Evolutionary conservation across 2,888 invertebrate species (phyloP).

Genomic region (Formica aserva): DNA sequence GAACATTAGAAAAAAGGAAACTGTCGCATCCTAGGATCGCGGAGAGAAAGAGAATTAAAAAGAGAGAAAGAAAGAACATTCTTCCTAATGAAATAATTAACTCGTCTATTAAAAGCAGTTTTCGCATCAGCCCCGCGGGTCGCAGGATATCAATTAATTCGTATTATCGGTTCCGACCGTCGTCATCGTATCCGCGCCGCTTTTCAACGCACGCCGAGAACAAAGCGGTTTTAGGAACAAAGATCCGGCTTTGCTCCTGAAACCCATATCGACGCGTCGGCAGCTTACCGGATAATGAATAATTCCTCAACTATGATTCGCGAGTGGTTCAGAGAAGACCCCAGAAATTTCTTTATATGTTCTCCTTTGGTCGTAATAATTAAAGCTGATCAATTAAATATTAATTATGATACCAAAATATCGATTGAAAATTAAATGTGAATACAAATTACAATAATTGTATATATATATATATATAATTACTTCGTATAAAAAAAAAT

Average conservation of each 20-base stretch:
- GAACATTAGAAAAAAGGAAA: slow-evolving; percentile 14
- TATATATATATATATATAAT: neutral
- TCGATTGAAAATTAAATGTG: neutral
- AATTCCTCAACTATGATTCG: slow-evolving; percentile 24
- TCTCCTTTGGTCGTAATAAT: neutral
- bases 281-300: slow-evolving; percentile 5
- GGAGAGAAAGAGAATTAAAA: neutral
- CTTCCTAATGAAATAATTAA: slow-evolving; percentile 47
- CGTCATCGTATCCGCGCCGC: neutral
- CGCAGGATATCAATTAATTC: slow-evolving; percentile 50
- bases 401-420: neutral
- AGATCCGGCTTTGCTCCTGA: slow-evolving; percentile 7
- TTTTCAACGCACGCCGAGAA: slow-evolving; percentile 5
- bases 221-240: slow-evolving; percentile 27
- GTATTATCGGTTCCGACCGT: slow-evolving; percentile 32
- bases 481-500: neutral
- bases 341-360: neutral
- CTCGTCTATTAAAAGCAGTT: slow-evolving; percentile 25
- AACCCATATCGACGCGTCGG: neutral
- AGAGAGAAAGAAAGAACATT: neutral
- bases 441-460: neutral
- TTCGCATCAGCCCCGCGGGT: neutral
- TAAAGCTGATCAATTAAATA: neutral
- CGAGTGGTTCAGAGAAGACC: neutral
- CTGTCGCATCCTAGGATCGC: neutral